Evolutionary conservation across 2,797 vertebrate genomes (phyloP).

Genomic region (Bradypodion pumilum): DNA sequence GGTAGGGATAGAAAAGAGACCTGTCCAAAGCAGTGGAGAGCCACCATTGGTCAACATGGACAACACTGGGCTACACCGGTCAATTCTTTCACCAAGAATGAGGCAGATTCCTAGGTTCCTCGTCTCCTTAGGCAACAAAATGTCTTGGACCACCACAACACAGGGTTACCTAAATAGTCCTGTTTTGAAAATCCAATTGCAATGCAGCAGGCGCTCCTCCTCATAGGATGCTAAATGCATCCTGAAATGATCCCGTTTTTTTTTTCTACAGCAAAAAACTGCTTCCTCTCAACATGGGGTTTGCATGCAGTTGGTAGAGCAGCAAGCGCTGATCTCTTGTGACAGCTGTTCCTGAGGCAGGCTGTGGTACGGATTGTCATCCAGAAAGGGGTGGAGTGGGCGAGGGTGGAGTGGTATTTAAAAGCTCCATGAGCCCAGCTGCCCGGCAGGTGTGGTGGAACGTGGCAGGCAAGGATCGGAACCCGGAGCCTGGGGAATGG

Average conservation of each 20-base stretch:
- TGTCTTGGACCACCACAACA: background rate
- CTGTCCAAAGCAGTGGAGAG: too few relatives aligned
- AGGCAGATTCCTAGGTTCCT: too few relatives aligned
- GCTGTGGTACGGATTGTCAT: slow-evolving; percentile 34
- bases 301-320: slow-evolving; percentile 56
- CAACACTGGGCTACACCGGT: too few relatives aligned
- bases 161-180: too few relatives aligned
- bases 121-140: background rate
- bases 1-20: too few relatives aligned
- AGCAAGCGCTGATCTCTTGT: slow-evolving; percentile 73
- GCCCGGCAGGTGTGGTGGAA: slow-evolving; percentile 24
- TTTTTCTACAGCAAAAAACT: background rate
- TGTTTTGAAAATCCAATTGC: background rate
- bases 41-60: too few relatives aligned
- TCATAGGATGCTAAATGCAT: background rate
- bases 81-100: too few relatives aligned
- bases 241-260: background rate
- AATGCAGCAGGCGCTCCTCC: too few relatives aligned
- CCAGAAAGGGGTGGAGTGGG: slow-evolving; percentile 36
- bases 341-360: slow-evolving; percentile 73
- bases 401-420: slow-evolving; percentile 45
- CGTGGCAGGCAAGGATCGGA: background rate
- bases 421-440: slow-evolving; percentile 39
- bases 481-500: slow-evolving; percentile 35
- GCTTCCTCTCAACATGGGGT: slow-evolving; percentile 4